Evolutionary conservation across 2,113 vertebrate species (phyloP), one percentile per base, ranked within the genome.

Genomic region (Dunckerocampus dactyliophorus): DNA sequence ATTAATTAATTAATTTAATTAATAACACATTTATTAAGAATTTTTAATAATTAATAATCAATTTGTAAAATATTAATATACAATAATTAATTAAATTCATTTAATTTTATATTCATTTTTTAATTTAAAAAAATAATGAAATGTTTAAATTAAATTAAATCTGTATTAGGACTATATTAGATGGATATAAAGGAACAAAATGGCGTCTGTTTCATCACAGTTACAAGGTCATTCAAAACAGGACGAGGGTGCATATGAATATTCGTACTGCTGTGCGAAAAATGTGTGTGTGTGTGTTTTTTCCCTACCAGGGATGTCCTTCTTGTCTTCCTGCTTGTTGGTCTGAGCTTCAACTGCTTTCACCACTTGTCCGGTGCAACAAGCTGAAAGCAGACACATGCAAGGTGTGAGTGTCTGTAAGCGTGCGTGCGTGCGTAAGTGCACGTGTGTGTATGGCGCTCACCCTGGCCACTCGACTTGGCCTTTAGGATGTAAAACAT

Each of bases 401-500:
- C 22, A 21, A 15, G 7, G 12, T 48, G 19, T 16, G 8, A 24
- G 20, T 20, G 53, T 24, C 14, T 5, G 8, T 57, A 7, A 8
- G 45, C 0, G 17, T 9, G 47, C 19, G 8, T 53, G 45, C 20
- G 16, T 53, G 7, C 6, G 15, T 42, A 49, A 11, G 19, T 39
- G 20, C 48, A 16, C 34, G 55, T 21, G 15, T 43, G 34, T 17
- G 9, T 64, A 3, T 2, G 28, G 4, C 17, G 52, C 77, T 92
- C 84, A 98, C 97, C 95, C 85, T 94, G 95, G 62, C 93, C 81
- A 1, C 89, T 94, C 6, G 97, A 93, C 79, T 95, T 97, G 17
- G 95, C 92, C 90, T 96, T 99, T 72, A 98, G 84, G 80, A 99
- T 97, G 82, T 99, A 99, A 88, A 98, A 98, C 93, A 95, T 94